Conservation (phyloP, 53 echinoderm and acorn worm genomes). For the Holothuria scabra region DNA sequence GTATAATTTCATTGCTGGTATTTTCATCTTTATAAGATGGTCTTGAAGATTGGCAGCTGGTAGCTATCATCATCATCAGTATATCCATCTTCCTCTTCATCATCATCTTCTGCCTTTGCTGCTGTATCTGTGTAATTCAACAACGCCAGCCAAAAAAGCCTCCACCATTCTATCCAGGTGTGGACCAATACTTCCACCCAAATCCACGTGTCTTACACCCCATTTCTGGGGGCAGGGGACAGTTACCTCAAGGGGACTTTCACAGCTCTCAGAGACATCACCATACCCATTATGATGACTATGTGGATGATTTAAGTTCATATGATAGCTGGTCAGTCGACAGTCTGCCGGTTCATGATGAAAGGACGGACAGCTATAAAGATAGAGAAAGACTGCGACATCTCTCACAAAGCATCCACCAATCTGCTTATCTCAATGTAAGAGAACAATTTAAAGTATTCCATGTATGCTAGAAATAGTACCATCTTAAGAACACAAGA, state of each 20-base stretch:
- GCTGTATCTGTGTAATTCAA: background rate
- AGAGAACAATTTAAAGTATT: slow-evolving; percentile 15
- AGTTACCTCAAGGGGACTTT: background rate
- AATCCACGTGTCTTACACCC: background rate
- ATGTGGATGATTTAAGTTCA: background rate
- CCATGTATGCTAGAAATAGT: too few species aligned
- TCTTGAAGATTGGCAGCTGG: slow-evolving; percentile 58
- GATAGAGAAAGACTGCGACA: slow-evolving; percentile 73
- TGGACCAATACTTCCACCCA: background rate
- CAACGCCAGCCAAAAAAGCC: background rate
- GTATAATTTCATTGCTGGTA: too few species aligned
- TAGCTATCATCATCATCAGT: slow-evolving; percentile 72
- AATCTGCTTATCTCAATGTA: slow-evolving; percentile 81
- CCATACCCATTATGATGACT: background rate
- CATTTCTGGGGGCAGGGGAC: background rate
- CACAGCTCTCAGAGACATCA: background rate
- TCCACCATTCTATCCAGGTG: background rate
- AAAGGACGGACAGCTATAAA: background rate
- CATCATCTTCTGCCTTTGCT: slow-evolving; percentile 49
- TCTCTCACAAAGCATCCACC: slow-evolving; percentile 76
- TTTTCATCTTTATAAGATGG: slow-evolving; percentile 51
- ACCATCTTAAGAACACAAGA: too few species aligned
- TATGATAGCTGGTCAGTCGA: too few species aligned
- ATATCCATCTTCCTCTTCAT: slow-evolving; percentile 62
- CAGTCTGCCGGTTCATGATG: too few species aligned